These are phyloP conservation scores for Ochropacha duplaris DNA, from an alignment of 2,888 invertebrate genomes.

Conservation along the genomic window DNA sequence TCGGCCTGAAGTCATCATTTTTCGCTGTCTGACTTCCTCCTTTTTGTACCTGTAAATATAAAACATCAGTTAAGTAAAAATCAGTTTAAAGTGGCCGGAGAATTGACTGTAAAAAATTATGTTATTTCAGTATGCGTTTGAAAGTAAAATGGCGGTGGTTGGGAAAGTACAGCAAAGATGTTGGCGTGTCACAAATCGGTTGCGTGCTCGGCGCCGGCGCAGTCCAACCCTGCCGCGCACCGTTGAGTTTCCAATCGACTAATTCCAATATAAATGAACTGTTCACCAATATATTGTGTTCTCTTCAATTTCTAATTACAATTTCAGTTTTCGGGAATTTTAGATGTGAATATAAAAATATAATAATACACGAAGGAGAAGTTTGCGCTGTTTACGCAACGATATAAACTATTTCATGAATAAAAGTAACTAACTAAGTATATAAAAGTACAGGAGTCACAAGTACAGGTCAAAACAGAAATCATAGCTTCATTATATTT, in stretches of 20 bases:
- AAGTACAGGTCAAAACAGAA: no score
- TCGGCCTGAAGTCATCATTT: constrained; percentile 66
- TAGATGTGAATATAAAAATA: no score
- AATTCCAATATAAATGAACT: constrained; percentile 48
- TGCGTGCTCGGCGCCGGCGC: constrained; percentile 52
- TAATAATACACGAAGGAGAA: neutral
- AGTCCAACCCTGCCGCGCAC: constrained; percentile 46
- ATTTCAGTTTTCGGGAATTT: neutral
- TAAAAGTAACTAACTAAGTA: neutral
- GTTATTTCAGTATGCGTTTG: constrained; percentile 71
- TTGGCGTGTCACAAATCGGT: constrained; percentile 55
- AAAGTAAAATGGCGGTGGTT: constrained; percentile 75
- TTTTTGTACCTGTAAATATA: constrained; percentile 58
- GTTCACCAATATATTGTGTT: constrained; percentile 17
- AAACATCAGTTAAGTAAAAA: constrained; percentile 13
- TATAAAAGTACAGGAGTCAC: no score
- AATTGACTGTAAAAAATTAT: constrained; percentile 39
- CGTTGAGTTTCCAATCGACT: constrained; percentile 66
- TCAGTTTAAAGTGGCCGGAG: constrained; percentile 8
- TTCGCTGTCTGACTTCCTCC: constrained; percentile 48
- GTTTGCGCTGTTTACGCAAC: constrained; percentile 27
- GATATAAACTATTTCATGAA: constrained; percentile 13
- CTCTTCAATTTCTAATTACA: neutral
- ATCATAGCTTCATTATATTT: no score
- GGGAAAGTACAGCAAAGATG: constrained; percentile 66